Conservation (phyloP, 2,797 vertebrate species). For the Etheostoma perlongum region DNA sequence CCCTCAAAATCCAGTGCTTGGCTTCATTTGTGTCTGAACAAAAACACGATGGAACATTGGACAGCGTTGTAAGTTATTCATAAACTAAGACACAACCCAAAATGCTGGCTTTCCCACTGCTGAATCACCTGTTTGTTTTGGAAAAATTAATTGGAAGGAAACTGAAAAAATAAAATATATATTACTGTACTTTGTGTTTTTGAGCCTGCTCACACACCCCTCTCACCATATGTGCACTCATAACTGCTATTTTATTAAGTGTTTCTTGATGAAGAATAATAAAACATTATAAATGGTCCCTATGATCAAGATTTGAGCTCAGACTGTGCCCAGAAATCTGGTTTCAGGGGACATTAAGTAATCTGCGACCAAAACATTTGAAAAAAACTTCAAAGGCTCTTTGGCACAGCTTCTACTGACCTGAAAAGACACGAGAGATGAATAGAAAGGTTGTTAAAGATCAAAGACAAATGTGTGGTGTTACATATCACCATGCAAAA, state of each 20-base stretch:
- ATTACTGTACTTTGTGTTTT: slow-evolving; percentile 60
- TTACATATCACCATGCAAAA: neutral
- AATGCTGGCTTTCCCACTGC: slow-evolving; percentile 49
- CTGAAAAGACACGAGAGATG: neutral
- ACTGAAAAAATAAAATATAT: neutral
- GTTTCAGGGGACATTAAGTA: slow-evolving; percentile 28
- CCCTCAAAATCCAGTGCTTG: slow-evolving; percentile 50
- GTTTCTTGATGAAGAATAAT: slow-evolving; percentile 59
- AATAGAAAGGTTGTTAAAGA: neutral
- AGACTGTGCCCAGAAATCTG: slow-evolving; percentile 36
- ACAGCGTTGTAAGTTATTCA: slow-evolving; percentile 59
- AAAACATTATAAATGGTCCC: slow-evolving; percentile 54
- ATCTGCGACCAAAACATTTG: neutral
- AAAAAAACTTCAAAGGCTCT: neutral
- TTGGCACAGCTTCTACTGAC: neutral
- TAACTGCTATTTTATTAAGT: slow-evolving; percentile 59
- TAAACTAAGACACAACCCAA: slow-evolving; percentile 60
- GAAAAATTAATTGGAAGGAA: slow-evolving; percentile 63
- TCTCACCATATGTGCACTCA: slow-evolving; percentile 33
- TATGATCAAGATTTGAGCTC: slow-evolving; percentile 24
- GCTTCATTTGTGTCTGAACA: slow-evolving; percentile 64
- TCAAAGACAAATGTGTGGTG: neutral
- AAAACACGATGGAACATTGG: slow-evolving; percentile 71
- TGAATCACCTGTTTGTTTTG: slow-evolving; percentile 81
- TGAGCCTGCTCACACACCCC: slow-evolving; percentile 18